These are phyloP conservation scores for Drosophila paulistorum DNA, from an alignment of 1,140 invertebrate species.

Conservation along the genomic window DNA sequence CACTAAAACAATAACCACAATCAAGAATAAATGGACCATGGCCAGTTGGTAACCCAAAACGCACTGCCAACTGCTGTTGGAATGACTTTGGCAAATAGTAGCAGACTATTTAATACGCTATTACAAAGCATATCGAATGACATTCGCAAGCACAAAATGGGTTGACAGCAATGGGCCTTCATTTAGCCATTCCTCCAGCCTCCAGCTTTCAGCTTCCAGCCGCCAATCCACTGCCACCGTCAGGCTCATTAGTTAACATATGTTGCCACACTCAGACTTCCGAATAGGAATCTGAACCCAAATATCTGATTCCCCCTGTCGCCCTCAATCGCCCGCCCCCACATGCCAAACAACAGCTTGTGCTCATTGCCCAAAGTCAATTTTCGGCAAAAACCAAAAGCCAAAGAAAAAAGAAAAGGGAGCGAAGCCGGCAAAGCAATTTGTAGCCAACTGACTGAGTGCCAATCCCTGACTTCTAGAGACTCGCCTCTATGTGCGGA, in stretches of 20 bases:
- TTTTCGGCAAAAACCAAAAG: constrained; percentile 59
- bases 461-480: constrained; percentile 29
- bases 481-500: background rate
- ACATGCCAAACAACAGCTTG: constrained; percentile 69
- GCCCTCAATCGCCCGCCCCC: background rate
- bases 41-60: constrained; percentile 69
- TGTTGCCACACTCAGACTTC: constrained; percentile 59
- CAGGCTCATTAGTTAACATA: constrained; percentile 79
- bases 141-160: constrained; percentile 49
- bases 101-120: constrained; percentile 82
- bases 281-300: constrained; percentile 21
- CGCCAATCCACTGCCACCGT: constrained; percentile 22
- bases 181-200: background rate
- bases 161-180: constrained; percentile 49
- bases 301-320: constrained; percentile 5
- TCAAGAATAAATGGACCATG: constrained; percentile 34
- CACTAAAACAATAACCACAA: constrained; percentile 62
- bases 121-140: constrained; percentile 80
- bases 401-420: constrained; percentile 33
- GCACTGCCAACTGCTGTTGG: constrained; percentile 55
- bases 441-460: constrained; percentile 53
- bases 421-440: constrained; percentile 47
- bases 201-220: background rate
- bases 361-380: constrained; percentile 78
- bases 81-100: constrained; percentile 78